A percentile compares a stretch with the other conserved stretches of the same genome.
phyloP scores from a whole-genome alignment of 1,140 invertebrate species.

The Anadara kagoshimensis region DNA sequence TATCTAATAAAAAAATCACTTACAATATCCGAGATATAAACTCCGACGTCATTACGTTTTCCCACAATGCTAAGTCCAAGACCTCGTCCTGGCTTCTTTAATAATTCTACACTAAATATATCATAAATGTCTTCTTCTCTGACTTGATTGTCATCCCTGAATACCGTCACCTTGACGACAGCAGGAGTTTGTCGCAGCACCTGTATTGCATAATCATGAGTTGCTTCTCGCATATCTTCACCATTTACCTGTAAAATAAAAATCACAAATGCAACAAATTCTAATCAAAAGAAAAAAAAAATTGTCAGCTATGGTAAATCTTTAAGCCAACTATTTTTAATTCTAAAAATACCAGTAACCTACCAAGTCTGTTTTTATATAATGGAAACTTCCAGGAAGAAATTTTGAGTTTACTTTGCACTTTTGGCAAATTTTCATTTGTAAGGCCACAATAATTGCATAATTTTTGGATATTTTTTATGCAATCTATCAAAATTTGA shows the following conservation, averaged over 20 bases:
- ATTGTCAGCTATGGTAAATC: neutral
- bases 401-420: too few relatives aligned
- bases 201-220: slow-evolving; percentile 85
- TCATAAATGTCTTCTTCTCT: slow-evolving; percentile 83
- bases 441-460: too few relatives aligned
- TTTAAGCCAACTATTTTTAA: too few relatives aligned
- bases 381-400: too few relatives aligned
- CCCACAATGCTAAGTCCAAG: slow-evolving; percentile 93
- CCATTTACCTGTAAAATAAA: slow-evolving; percentile 88
- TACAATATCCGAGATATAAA: slow-evolving; percentile 96
- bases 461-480: too few relatives aligned
- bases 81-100: slow-evolving; percentile 94
- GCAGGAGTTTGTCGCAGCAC: slow-evolving; percentile 76
- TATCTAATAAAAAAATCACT: slow-evolving; percentile 65
- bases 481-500: too few relatives aligned
- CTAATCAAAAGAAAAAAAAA: too few relatives aligned
- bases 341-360: too few relatives aligned
- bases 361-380: too few relatives aligned
- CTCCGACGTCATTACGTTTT: slow-evolving; percentile 89
- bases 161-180: slow-evolving; percentile 91
- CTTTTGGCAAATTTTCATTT: too few relatives aligned
- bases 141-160: slow-evolving; percentile 80
- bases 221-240: slow-evolving; percentile 91
- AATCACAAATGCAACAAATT: neutral
- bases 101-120: slow-evolving; percentile 90